Conservation (phyloP, 1,140 invertebrate species). For the Formica selysi region DNA sequence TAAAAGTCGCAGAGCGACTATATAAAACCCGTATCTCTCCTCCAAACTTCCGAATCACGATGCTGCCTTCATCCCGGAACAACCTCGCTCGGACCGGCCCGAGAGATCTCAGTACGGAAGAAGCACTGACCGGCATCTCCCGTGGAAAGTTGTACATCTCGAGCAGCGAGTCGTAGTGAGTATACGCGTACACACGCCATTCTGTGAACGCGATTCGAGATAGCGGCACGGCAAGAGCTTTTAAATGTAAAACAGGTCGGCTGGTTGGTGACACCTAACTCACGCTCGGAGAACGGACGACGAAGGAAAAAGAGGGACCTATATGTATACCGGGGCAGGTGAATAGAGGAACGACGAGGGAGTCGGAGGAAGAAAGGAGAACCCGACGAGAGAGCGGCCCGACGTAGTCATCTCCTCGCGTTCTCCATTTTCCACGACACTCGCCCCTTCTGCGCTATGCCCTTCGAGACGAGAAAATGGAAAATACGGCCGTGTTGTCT, state of each 20-base stretch:
- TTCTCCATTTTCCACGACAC: constrained; percentile 75
- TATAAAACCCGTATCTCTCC: constrained; percentile 21
- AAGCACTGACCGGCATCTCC: constrained; percentile 1
- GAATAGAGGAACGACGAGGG: neutral
- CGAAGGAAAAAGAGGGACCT: neutral
- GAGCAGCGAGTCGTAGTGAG: neutral
- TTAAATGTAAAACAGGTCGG: constrained; percentile 83
- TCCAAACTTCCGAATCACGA: constrained; percentile 42
- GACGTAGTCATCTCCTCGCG: constrained; percentile 66
- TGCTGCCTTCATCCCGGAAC: constrained; percentile 30
- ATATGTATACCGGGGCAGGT: neutral
- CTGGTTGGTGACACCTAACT: constrained; percentile 80
- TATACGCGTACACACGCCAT: neutral
- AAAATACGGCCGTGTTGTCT: constrained; percentile 82
- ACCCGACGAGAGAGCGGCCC: constrained; percentile 3
- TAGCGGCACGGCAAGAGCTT: constrained; percentile 71
- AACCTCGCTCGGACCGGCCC: neutral
- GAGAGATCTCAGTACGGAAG: constrained; percentile 14
- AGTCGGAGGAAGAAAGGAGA: neutral
- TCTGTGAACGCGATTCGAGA: constrained; percentile 54
- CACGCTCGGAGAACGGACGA: constrained; percentile 11
- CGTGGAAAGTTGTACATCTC: constrained; percentile 18
- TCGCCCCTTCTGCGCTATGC: constrained; percentile 47
- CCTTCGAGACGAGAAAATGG: constrained; percentile 83
- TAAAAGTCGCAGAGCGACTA: constrained; percentile 17